Evolutionary conservation across 1,140 invertebrate species (phyloP).

Genomic region (Propsilocerus akamusi): DNA sequence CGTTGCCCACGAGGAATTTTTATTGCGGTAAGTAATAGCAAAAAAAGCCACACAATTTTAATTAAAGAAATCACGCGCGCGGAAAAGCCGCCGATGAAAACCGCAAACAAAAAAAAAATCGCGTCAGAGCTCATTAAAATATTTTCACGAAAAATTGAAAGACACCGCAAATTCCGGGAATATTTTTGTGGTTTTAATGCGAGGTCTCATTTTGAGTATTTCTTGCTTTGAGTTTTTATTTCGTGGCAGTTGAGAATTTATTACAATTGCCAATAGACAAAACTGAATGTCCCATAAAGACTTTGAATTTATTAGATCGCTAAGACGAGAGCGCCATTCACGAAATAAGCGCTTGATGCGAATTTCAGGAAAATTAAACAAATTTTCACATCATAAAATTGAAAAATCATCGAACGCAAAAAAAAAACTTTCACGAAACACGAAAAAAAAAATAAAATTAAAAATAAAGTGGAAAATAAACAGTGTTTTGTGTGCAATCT

Average conservation of each 20-base stretch:
- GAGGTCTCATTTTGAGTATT: not conserved
- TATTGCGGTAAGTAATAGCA: not conserved
- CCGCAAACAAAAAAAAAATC: too few relatives aligned
- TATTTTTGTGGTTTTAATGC: not conserved
- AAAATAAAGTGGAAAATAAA: not conserved
- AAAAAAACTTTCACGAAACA: not conserved
- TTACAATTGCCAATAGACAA: not conserved
- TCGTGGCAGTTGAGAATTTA: not conserved
- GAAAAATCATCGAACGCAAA: not conserved
- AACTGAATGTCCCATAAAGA: not conserved
- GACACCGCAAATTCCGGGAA: not conserved
- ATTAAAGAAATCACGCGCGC: not conserved
- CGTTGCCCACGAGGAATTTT: not conserved
- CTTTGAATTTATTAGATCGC: not conserved
- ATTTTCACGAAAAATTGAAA: not conserved
- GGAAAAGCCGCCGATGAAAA: too few relatives aligned
- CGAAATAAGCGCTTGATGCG: not conserved
- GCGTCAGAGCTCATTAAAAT: not conserved
- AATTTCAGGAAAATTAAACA: not conserved
- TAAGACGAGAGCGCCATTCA: not conserved
- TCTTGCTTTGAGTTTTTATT: not conserved
- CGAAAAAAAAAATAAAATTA: not conserved
- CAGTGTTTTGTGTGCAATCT: not conserved
- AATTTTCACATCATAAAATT: not conserved
- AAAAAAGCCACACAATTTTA: too few relatives aligned